phyloP scores from a whole-genome alignment of 2,113 vertebrate species.

The Dendropsophus ebraccatus region DNA sequence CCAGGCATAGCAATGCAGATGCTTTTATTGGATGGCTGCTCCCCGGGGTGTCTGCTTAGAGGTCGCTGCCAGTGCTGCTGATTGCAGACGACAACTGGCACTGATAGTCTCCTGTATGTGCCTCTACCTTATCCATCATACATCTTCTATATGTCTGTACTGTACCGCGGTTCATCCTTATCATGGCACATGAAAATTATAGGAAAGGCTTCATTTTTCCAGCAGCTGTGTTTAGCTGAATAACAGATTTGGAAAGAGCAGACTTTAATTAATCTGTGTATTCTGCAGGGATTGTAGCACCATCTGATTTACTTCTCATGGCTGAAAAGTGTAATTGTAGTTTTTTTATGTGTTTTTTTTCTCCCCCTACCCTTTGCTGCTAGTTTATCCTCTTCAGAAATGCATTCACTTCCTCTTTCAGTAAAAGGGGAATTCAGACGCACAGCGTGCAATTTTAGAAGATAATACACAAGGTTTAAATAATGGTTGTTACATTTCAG shows the following conservation, averaged over 20 bases:
- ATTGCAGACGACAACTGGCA: conserved; percentile 31
- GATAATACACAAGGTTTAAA: neutral
- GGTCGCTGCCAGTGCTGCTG: neutral
- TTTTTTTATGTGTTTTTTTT: conserved; percentile 27
- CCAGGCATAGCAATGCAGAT: neutral
- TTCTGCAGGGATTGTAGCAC: conserved; percentile 77
- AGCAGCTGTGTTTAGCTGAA: conserved; percentile 78
- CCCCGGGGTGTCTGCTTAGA: neutral
- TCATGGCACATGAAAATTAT: conserved; percentile 66
- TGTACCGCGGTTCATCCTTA: conserved; percentile 59
- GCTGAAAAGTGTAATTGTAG: conserved; percentile 76
- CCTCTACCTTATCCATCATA: conserved; percentile 15
- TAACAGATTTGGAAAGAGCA: conserved; percentile 80
- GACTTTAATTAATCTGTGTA: conserved; percentile 81
- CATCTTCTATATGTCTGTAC: conserved; percentile 62
- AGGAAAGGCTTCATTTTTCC: conserved; percentile 73
- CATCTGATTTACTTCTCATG: conserved; percentile 77
- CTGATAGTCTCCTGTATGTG: conserved; percentile 19
- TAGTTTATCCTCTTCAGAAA: conserved; percentile 71
- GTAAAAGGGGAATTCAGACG: conserved; percentile 59
- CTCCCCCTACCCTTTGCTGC: conserved; percentile 65
- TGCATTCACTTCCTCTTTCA: conserved; percentile 66
- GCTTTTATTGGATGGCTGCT: neutral
- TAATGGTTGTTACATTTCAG: neutral
- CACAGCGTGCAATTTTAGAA: neutral